Conservation (phyloP, 2,888 invertebrate species). For the Lepidocyrtinus sp. region DNA sequence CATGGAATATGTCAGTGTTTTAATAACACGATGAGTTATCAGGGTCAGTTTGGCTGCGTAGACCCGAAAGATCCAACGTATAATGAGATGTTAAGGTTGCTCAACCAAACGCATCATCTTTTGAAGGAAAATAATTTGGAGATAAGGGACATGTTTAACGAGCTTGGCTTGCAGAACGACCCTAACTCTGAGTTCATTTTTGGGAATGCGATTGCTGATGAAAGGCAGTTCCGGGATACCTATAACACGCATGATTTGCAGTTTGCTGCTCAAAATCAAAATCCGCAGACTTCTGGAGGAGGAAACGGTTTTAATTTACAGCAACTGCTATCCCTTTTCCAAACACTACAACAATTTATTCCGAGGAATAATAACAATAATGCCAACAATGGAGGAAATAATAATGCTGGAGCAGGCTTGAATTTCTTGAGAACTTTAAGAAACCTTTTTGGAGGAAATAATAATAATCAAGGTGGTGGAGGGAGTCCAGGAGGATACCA, state of each 20-base stretch:
- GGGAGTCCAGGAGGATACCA: slow-evolving; percentile 25
- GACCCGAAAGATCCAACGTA: slow-evolving; percentile 38
- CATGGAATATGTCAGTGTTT: slow-evolving; percentile 49
- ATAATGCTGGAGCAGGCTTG: slow-evolving; percentile 18
- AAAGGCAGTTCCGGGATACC: slow-evolving; percentile 44
- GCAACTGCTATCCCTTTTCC: slow-evolving; percentile 27
- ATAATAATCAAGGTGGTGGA: slow-evolving; percentile 1
- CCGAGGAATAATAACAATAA: slow-evolving; percentile 24
- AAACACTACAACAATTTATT: slow-evolving; percentile 21
- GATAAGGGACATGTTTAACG: slow-evolving; percentile 45
- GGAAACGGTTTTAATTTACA: slow-evolving; percentile 16
- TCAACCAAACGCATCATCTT: slow-evolving; percentile 52
- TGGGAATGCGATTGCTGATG: slow-evolving; percentile 27
- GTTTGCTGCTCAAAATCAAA: slow-evolving; percentile 49
- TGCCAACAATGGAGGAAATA: not conserved
- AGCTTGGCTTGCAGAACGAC: slow-evolving; percentile 46
- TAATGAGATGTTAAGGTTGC: slow-evolving; percentile 48
- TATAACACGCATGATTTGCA: slow-evolving; percentile 46
- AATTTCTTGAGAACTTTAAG: slow-evolving; percentile 30
- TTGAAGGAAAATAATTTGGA: slow-evolving; percentile 53
- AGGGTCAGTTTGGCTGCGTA: slow-evolving; percentile 60
- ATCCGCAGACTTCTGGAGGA: slow-evolving; percentile 12
- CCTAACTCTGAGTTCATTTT: slow-evolving; percentile 19
- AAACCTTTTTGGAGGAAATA: slow-evolving; percentile 23
- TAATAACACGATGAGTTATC: slow-evolving; percentile 40